phyloP scores from a whole-genome alignment of 1,140 invertebrate genomes.

The Hirudo medicinalis region DNA sequence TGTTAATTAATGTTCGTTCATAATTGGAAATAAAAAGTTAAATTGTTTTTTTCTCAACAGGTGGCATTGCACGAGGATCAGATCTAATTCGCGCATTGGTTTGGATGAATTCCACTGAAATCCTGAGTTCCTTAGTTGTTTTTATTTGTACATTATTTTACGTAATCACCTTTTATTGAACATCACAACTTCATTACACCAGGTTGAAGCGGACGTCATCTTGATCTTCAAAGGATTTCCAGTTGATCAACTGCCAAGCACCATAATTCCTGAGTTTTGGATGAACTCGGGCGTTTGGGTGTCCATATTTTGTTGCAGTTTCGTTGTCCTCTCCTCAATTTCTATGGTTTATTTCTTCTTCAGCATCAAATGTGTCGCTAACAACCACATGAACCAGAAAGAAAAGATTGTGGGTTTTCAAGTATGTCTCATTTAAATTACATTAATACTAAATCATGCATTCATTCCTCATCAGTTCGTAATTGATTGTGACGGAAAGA shows the following conservation, averaged over 20 bases:
- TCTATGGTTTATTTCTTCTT: not conserved
- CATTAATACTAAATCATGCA: not conserved
- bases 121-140: no score
- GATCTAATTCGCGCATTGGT: no score
- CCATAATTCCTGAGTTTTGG: not conserved
- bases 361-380: not conserved
- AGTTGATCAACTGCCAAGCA: not conserved
- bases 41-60: no score
- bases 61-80: no score
- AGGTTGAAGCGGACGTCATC: not conserved
- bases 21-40: no score
- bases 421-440: no score
- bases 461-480: not conserved
- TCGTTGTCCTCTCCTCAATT: not conserved
- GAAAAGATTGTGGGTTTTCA: constrained; percentile 6
- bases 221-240: not conserved
- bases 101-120: no score
- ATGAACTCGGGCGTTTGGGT: not conserved
- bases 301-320: constrained; percentile 3
- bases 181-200: not conserved
- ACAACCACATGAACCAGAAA: not conserved
- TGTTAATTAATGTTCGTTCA: no score
- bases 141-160: no score
- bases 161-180: no score
- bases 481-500: not conserved